phyloP scores from a whole-genome alignment of 2,888 invertebrate genomes.

The Eumerus sabulonum region DNA sequence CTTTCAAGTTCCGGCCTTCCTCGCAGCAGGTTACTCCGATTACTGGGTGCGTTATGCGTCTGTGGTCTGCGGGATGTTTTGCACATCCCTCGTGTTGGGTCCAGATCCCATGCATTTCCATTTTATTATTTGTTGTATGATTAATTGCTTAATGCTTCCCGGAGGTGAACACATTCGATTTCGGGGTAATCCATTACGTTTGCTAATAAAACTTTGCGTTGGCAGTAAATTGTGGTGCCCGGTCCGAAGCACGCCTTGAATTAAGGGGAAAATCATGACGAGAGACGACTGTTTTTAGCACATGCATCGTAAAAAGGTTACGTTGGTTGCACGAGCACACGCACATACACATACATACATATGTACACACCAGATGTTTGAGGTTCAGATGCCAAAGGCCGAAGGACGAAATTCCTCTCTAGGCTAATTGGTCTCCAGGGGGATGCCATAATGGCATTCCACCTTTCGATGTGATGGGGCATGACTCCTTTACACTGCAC shows the following conservation, averaged over 20 bases:
- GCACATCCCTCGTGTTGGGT: slow-evolving; percentile 37
- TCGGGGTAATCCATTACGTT: slow-evolving; percentile 51
- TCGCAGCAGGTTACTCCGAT: slow-evolving; percentile 59
- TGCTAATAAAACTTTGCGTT: slow-evolving; percentile 47
- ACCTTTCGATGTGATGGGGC: slow-evolving; percentile 57
- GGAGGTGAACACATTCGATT: slow-evolving; percentile 18
- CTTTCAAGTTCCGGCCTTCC: slow-evolving; percentile 8
- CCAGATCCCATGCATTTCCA: slow-evolving; percentile 35
- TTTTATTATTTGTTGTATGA: slow-evolving; percentile 63
- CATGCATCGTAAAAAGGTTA: slow-evolving; percentile 23
- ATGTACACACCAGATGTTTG: no score
- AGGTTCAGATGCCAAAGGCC: slow-evolving; percentile 4
- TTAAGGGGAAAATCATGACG: slow-evolving; percentile 36
- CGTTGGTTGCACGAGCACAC: slow-evolving; percentile 38
- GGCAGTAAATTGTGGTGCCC: slow-evolving; percentile 57
- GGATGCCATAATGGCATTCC: slow-evolving; percentile 36
- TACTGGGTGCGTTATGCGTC: slow-evolving; percentile 10
- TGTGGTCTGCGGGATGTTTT: slow-evolving; percentile 49
- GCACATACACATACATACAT: no score
- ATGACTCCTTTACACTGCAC: slow-evolving; percentile 44
- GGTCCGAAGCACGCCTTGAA: slow-evolving; percentile 35
- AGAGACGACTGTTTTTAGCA: slow-evolving; percentile 45
- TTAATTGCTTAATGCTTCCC: slow-evolving; percentile 61
- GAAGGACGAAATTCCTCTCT: slow-evolving; percentile 6
- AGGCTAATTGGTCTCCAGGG: slow-evolving; percentile 58